Evolutionary conservation across 2,797 vertebrate species (phyloP).

Genomic region (Psittacula echo): DNA sequence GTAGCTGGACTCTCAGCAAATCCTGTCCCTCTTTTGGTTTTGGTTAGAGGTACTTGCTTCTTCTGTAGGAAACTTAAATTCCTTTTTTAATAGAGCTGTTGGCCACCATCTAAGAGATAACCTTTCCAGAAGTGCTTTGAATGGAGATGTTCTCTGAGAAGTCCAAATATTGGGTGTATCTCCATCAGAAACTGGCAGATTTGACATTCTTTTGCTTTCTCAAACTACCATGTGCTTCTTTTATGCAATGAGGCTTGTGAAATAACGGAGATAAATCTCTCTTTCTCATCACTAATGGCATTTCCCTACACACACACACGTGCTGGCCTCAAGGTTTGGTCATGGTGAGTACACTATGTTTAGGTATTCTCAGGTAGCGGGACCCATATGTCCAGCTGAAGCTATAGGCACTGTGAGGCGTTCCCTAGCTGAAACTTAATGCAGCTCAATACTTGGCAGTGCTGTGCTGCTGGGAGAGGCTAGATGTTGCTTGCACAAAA

Average conservation of each 20-base stretch:
- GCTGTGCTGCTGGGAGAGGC: not conserved
- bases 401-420: not conserved
- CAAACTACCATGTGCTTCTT: not conserved
- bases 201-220: not conserved
- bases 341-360: fast-evolving
- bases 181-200: not conserved
- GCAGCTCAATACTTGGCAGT: not conserved
- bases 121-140: not conserved
- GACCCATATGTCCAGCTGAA: not conserved
- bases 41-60: not conserved
- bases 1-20: not conserved
- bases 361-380: not conserved
- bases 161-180: not conserved
- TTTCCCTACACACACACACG: fast-evolving
- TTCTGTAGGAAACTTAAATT: not conserved
- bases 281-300: not conserved
- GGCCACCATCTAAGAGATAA: not conserved
- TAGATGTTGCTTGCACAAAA: not conserved
- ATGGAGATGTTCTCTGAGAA: not conserved
- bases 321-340: not conserved
- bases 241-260: fast-evolving
- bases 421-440: not conserved
- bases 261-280: not conserved
- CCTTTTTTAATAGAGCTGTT: not conserved
- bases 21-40: not conserved